phyloP scores from a whole-genome alignment of 2,797 vertebrate genomes.

The Heteromormyrus szaboi region DNA sequence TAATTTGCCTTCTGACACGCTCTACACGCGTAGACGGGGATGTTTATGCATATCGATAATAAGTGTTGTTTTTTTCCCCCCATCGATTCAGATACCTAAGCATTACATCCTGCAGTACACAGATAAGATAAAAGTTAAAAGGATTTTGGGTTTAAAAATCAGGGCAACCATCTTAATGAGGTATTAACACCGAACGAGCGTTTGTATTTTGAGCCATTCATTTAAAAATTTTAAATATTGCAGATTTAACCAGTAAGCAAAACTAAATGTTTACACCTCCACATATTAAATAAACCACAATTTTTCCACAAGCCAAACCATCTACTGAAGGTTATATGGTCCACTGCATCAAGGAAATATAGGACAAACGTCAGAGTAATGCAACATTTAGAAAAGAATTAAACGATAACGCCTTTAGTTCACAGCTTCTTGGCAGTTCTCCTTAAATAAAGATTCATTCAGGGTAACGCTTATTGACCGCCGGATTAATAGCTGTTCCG shows the following conservation, averaged over 20 bases:
- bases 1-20: background rate
- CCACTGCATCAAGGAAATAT: background rate
- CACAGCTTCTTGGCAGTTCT: background rate
- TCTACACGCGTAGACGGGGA: background rate
- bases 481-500: background rate
- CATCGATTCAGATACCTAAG: background rate
- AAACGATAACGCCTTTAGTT: background rate
- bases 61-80: background rate
- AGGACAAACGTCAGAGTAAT: background rate
- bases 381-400: background rate
- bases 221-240: background rate
- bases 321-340: background rate
- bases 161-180: background rate
- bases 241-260: background rate
- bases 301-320: background rate
- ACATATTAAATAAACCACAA: background rate
- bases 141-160: background rate
- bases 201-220: background rate
- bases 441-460: background rate
- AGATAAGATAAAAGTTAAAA: background rate
- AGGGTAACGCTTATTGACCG: background rate
- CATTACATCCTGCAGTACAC: background rate
- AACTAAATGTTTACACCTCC: background rate
- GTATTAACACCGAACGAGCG: background rate
- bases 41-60: background rate